Evolutionary conservation across 2,113 vertebrate species (phyloP).

Genomic region (Ceyx margarethae): DNA sequence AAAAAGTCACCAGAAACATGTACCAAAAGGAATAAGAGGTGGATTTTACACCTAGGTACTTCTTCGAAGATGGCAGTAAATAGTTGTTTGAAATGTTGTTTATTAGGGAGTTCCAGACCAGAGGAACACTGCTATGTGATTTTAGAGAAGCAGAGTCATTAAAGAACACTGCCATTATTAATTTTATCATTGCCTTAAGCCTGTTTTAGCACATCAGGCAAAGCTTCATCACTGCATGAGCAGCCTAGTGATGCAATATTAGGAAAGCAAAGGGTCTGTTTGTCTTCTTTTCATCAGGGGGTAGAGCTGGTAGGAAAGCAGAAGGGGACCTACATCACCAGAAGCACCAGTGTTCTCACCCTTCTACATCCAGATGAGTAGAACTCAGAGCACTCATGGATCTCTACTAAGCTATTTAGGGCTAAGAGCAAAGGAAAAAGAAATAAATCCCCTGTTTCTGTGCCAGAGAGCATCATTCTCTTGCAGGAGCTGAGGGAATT

Average conservation of each 20-base stretch:
- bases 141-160: not conserved
- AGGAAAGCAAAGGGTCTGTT: not conserved
- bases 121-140: not conserved
- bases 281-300: not conserved
- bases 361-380: not conserved
- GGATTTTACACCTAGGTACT: not conserved
- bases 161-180: not conserved
- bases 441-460: not conserved
- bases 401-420: not conserved
- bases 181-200: not conserved
- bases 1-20: not conserved
- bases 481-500: not conserved
- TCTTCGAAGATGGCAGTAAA: not conserved
- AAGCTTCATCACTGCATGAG: not conserved
- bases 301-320: not conserved
- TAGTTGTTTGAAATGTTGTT: not conserved
- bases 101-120: not conserved
- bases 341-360: not conserved
- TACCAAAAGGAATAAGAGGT: not conserved
- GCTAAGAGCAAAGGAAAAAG: not conserved
- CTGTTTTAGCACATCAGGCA: not conserved
- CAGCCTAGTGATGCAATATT: not conserved
- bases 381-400: not conserved
- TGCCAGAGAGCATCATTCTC: not conserved
- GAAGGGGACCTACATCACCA: not conserved